Evolutionary conservation across 2,113 vertebrate genomes (phyloP).

Genomic region (Electrona antarctica): DNA sequence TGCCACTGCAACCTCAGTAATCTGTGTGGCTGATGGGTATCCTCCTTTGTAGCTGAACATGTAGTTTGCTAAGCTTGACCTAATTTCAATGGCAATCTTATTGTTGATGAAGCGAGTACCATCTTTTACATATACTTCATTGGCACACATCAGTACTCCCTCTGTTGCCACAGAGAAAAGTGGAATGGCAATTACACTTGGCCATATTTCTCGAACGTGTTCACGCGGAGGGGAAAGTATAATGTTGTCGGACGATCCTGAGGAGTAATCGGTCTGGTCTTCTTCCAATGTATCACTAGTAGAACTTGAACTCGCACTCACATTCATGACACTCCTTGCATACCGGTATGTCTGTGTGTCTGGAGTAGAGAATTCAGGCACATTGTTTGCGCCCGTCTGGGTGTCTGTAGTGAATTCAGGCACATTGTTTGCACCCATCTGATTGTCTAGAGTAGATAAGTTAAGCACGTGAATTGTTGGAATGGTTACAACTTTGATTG

Average conservation of each 20-base stretch:
- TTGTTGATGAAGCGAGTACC: constrained; percentile 23
- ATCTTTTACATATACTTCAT: constrained; percentile 44
- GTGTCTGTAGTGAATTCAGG: too few relatives aligned
- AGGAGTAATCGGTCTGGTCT: neutral
- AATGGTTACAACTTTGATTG: constrained; percentile 30
- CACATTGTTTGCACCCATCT: neutral
- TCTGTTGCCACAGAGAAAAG: constrained; percentile 34
- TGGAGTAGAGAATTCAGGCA: too few relatives aligned
- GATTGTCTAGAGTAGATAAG: neutral
- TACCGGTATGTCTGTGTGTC: too few relatives aligned
- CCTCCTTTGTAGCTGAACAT: constrained; percentile 32
- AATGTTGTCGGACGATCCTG: constrained; percentile 25
- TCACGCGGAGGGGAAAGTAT: constrained; percentile 5
- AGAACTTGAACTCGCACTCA: neutral
- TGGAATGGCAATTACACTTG: constrained; percentile 30
- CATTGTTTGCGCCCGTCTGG: too few relatives aligned
- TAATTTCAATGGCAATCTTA: constrained; percentile 26
- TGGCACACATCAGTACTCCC: constrained; percentile 28
- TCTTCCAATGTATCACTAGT: neutral
- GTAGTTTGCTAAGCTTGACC: constrained; percentile 29
- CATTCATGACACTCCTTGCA: too few relatives aligned
- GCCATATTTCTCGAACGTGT: constrained; percentile 18
- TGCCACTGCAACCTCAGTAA: constrained; percentile 21
- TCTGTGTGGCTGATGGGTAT: constrained; percentile 18
- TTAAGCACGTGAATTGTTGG: constrained; percentile 5